Base-by-base conservation (phyloP, 1,140 invertebrate species). In the Theocolax elegans region DNA sequence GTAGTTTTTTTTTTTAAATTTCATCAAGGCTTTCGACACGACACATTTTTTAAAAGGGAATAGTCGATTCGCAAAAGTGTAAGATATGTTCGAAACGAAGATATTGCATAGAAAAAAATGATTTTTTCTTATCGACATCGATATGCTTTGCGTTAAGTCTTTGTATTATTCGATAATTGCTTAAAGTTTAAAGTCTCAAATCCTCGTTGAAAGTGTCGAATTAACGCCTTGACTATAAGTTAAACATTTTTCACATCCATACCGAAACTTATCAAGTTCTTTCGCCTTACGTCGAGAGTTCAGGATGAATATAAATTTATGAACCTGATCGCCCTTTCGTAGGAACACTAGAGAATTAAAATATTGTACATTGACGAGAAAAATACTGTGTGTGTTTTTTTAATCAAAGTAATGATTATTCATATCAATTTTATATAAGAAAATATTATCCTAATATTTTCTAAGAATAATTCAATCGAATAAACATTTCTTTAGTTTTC, bases 131-230 rank as follows among this genome's bases (percentile, higher is more conserved):
- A 35, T 59, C 27, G 54, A 25, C 27, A 53, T 62, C 48, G 67
- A 69, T 69, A 69, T 69, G 67, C 62, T 62, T 62, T 56, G 21
- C 27, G 53, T n/a, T 53, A 69, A 53, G 35, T 62, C 46, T 69
- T 63, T 49, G 17, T 44, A 3, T 49, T n/a, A n/a, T n/a, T 58
- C n/a, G 12, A 35, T 31, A 69, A 69, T 69, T 60, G 42, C 51
- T 67, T 59, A 13, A 29, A n/a, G n/a, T 59, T 58, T 46, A 2
- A 68, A 68, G 66, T 68, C 56, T 68, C 66, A 53, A 53, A 44
- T 69, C 40, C 49, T 69, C 58, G 44, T 25, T 62, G 25, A 54
- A 53, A 62, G 49, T 62, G 46, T 27, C 46, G 48, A 19, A 35
- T 56, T n/a, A 12, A 40, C 40, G 27, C 40, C 27, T 31, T 46